Conservation (phyloP, 35 echinoderm and acorn worm species). For the Acanthaster planci region DNA sequence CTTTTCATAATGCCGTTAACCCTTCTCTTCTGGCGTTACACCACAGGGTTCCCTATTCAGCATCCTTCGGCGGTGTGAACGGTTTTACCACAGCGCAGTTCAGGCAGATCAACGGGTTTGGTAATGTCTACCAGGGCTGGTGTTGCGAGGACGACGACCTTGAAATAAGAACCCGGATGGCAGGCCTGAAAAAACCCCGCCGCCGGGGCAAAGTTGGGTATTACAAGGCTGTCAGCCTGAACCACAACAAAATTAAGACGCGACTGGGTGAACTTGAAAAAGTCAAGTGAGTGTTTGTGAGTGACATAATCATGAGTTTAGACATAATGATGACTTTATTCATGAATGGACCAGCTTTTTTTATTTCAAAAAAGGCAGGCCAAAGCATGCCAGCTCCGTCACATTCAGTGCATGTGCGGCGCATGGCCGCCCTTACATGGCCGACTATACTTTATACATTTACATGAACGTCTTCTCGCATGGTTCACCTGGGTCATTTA, state of each 20-base stretch:
- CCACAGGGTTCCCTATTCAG: slow-evolving; percentile 41
- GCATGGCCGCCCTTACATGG: too few species aligned
- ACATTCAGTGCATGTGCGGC: too few species aligned
- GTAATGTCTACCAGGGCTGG: slow-evolving; percentile 77
- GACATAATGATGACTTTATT: neutral
- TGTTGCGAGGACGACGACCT: slow-evolving; percentile 73
- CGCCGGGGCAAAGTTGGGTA: neutral
- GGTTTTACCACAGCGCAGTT: slow-evolving; percentile 54
- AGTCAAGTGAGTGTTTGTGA: neutral
- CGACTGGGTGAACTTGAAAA: neutral
- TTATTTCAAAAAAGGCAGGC: too few species aligned
- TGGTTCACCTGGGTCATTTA: too few species aligned
- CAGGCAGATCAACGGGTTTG: slow-evolving; percentile 60
- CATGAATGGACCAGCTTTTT: too few species aligned
- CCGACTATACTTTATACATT: too few species aligned
- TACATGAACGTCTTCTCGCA: too few species aligned
- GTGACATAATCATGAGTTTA: neutral
- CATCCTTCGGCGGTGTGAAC: slow-evolving; percentile 66
- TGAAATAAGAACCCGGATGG: neutral
- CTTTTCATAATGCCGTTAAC: too few species aligned
- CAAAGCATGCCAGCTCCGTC: too few species aligned
- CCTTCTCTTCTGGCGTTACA: too few species aligned
- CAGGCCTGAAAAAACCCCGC: neutral
- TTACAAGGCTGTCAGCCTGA: neutral
- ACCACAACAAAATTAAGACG: neutral